Evolutionary conservation across 2,113 vertebrate genomes (phyloP).

Genomic region (Abramis brama): DNA sequence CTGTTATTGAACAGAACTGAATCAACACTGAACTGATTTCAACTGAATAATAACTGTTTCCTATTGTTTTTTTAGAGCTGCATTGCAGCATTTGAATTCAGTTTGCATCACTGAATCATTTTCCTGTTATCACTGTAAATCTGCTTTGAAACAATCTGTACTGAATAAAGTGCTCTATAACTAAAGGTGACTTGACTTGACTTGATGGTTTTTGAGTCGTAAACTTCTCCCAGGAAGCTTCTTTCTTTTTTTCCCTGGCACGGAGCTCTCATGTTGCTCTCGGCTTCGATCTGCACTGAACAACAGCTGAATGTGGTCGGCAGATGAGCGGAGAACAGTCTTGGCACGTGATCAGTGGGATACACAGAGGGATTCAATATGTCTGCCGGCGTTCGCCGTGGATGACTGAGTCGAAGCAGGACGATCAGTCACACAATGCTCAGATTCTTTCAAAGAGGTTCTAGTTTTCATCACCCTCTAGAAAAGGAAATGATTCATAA

Average conservation of each 20-base stretch:
- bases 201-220: neutral
- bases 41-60: no score
- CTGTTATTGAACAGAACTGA: no score
- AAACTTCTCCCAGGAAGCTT: slow-evolving; percentile 7
- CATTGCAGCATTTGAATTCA: no score
- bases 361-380: slow-evolving; percentile 71
- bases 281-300: slow-evolving; percentile 19
- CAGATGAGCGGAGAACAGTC: slow-evolving; percentile 63
- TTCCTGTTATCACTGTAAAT: no score
- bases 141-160: no score
- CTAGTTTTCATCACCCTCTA: slow-evolving; percentile 21
- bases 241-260: slow-evolving; percentile 15
- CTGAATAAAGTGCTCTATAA: no score
- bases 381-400: slow-evolving; percentile 65
- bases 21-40: no score
- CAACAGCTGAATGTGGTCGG: slow-evolving; percentile 66
- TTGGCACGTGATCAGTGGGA: slow-evolving; percentile 65
- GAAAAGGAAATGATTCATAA: slow-evolving; percentile 10
- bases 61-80: no score
- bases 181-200: no score
- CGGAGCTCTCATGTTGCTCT: neutral
- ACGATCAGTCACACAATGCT: slow-evolving; percentile 54
- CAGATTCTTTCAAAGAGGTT: slow-evolving; percentile 21
- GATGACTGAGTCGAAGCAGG: slow-evolving; percentile 57
- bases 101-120: no score